Conservation (phyloP, 35 echinoderm and acorn worm genomes). For the Ptychodera flava region DNA sequence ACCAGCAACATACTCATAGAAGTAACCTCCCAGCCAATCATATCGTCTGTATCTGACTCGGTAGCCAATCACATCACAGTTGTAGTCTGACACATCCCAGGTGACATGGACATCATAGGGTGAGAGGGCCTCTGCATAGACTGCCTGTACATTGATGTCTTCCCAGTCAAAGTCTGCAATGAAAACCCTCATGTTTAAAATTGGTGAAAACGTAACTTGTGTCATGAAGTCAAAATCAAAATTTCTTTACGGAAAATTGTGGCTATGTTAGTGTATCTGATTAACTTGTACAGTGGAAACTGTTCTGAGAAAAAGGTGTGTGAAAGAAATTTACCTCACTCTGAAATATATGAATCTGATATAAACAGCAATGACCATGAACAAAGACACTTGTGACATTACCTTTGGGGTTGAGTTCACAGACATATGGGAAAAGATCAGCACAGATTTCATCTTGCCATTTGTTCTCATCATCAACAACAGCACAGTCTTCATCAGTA, state of each 20-base stretch:
- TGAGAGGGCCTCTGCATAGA: constrained; percentile 11
- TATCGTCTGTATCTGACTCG: constrained; percentile 39
- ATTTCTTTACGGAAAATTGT: no score
- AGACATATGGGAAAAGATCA: constrained; percentile 50
- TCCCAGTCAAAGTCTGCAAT: constrained; percentile 22
- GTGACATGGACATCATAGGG: constrained; percentile 21
- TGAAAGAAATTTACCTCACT: no score
- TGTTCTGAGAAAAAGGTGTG: no score
- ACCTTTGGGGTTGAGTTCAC: constrained; percentile 78
- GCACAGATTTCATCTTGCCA: constrained; percentile 67
- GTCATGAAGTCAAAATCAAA: no score
- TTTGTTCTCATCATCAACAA: constrained; percentile 42
- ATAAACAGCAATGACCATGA: no score
- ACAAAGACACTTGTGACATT: no score
- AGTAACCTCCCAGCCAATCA: not conserved
- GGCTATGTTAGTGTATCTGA: no score
- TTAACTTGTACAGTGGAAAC: no score
- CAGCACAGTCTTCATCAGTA: constrained; percentile 59
- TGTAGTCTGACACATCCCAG: constrained; percentile 52
- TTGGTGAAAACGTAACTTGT: no score
- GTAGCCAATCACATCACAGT: constrained; percentile 86
- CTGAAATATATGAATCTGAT: no score
- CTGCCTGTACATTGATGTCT: constrained; percentile 31
- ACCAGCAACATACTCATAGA: constrained; percentile 35
- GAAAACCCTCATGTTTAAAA: no score